phyloP scores from a whole-genome alignment of 2,797 vertebrate species.

The Dallia pectoralis region DNA sequence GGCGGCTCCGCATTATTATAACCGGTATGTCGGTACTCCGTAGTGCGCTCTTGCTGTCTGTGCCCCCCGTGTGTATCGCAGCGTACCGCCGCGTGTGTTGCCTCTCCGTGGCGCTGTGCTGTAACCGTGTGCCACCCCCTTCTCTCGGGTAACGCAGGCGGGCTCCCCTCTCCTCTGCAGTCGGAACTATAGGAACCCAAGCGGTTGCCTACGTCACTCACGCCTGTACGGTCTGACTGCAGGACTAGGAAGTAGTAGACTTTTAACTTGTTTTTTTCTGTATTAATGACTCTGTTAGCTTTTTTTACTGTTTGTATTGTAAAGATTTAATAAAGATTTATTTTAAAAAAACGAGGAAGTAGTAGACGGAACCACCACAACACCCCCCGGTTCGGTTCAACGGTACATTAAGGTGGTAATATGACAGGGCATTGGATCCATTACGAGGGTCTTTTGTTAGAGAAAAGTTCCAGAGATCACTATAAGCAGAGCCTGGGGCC shows the following conservation, averaged over 20 bases:
- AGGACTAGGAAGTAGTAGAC: slow-evolving; percentile 69
- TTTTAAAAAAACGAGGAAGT: too few relatives aligned
- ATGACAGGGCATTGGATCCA: too few relatives aligned
- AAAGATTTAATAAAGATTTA: too few relatives aligned
- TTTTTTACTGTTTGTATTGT: too few relatives aligned
- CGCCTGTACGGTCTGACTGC: slow-evolving; percentile 63
- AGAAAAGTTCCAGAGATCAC: neutral
- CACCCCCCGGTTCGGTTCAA: slow-evolving; percentile 28
- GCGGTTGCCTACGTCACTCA: slow-evolving; percentile 77
- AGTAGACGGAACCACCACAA: slow-evolving; percentile 14
- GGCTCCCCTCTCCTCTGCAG: slow-evolving; percentile 66
- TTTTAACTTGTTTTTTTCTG: too few relatives aligned
- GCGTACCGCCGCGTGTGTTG: slow-evolving; percentile 46
- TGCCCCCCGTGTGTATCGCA: slow-evolving; percentile 17
- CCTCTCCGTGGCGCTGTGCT: slow-evolving; percentile 12
- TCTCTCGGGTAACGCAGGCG: slow-evolving; percentile 36
- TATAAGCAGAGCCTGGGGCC: neutral
- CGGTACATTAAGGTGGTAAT: too few relatives aligned
- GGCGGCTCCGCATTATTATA: slow-evolving; percentile 64
- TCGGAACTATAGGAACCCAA: slow-evolving; percentile 47
- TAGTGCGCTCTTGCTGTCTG: neutral
- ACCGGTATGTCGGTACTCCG: slow-evolving; percentile 8
- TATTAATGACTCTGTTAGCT: too few relatives aligned
- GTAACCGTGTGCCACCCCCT: slow-evolving; percentile 24
- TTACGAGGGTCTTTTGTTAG: neutral